phyloP scores from a whole-genome alignment of 2,888 invertebrate species.

The Gortyna flavago region DNA sequence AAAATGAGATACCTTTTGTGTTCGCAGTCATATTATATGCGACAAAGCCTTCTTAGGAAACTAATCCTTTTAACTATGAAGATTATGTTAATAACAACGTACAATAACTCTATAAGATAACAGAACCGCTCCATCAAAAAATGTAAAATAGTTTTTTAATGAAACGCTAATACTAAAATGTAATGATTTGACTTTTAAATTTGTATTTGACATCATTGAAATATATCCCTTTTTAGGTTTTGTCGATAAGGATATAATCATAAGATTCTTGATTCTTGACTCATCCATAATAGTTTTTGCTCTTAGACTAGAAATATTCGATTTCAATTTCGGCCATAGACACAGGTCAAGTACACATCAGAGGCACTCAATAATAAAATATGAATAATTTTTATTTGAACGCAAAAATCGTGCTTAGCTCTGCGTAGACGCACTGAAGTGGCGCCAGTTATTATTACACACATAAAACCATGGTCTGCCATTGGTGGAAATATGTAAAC shows the following conservation, averaged over 20 bases:
- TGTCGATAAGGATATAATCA: conserved; percentile 15
- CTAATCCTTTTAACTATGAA: conserved; percentile 44
- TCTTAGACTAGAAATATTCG: conserved; percentile 1
- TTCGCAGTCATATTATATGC: conserved; percentile 22
- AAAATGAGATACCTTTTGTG: conserved; percentile 45
- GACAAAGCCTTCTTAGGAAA: conserved; percentile 47
- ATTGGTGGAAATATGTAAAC: conserved; percentile 52
- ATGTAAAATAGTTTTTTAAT: conserved; percentile 58
- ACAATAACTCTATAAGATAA: conserved; percentile 14
- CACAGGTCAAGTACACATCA: conserved; percentile 45
- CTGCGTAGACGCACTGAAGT: conserved; percentile 60
- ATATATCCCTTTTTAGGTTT: conserved; percentile 38
- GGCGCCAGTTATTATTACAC: conserved; percentile 53
- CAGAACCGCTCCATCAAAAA: conserved; percentile 39
- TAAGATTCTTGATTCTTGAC: neutral
- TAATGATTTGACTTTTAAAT: conserved; percentile 52
- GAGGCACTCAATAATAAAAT: conserved; percentile 27
- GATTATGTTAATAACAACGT: conserved; percentile 49
- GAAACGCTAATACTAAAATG: conserved; percentile 40
- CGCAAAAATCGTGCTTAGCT: conserved; percentile 54
- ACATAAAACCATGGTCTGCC: conserved; percentile 40
- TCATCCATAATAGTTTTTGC: conserved; percentile 17
- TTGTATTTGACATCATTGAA: conserved; percentile 31
- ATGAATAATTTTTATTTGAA: conserved; percentile 49
- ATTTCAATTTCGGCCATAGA: conserved; percentile 18